A percentile compares a stretch with the other conserved stretches of the same genome.
Evolutionary conservation across 2,797 vertebrate species (phyloP).

Genomic region (Setipinna tenuifilis): DNA sequence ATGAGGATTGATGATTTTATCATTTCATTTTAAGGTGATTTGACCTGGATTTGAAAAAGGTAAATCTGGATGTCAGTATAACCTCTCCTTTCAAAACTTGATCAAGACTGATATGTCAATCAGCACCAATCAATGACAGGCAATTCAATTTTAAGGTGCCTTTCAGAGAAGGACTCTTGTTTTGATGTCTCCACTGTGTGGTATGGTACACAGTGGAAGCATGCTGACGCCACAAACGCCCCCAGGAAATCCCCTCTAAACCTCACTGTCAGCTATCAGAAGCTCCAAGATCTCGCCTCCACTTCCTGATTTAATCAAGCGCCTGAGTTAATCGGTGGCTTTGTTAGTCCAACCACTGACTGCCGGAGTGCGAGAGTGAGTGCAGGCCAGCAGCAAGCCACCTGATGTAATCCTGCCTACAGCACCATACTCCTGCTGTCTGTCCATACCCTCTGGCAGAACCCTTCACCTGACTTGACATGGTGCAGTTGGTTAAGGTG

Average conservation of each 20-base stretch:
- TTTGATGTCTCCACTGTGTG: too few relatives aligned
- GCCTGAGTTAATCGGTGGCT: constrained; percentile 10
- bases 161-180: too few relatives aligned
- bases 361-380: not conserved
- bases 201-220: too few relatives aligned
- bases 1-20: too few relatives aligned
- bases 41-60: too few relatives aligned
- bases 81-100: too few relatives aligned
- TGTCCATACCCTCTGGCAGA: not conserved
- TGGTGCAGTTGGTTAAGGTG: not conserved
- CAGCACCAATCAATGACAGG: too few relatives aligned
- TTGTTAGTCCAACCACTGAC: not conserved
- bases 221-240: not conserved
- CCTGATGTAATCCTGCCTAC: not conserved
- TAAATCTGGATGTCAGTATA: too few relatives aligned
- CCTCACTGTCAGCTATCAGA: not conserved
- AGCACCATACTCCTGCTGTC: not conserved
- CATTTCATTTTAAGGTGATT: too few relatives aligned
- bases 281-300: not conserved
- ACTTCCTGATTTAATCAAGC: not conserved
- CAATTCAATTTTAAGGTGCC: too few relatives aligned
- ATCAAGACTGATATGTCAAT: too few relatives aligned
- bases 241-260: not conserved
- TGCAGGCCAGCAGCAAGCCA: not conserved
- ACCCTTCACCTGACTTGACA: not conserved